Base-by-base conservation (phyloP, 2,888 invertebrate species). In the Timema podura region DNA sequence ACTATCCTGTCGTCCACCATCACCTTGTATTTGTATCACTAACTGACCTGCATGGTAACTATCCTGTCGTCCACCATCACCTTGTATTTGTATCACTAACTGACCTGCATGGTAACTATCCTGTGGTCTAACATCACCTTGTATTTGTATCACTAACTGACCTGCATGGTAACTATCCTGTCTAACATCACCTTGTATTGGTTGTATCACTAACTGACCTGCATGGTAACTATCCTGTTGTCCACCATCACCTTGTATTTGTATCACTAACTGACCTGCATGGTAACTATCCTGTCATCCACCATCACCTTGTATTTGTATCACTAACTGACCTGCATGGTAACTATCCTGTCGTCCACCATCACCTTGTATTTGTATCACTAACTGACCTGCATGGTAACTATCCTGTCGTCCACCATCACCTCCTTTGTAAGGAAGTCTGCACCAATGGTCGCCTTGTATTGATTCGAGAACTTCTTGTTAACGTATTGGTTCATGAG, bases 401-500 rank as follows among this genome's bases (percentile, higher is more conserved):
- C 98, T 79, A 97, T 91, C 80, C 97, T 90, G 84, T 98, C 98
- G 81, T 99, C 98, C n/a, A 99, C 97, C 79, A 93, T 91, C 74
- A 99, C 96, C 85, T 99, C 99, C 85, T 99, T 99, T 78, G 98
- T 99, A 78, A 99, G 89, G 84, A 99, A 99, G 86, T 99, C 99
- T 75, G 99, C 99, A 75, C 99, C 99, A 83, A 99, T 99, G 75
- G 99, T 99, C 74, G 99, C 98, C 85, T 99, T 99, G 86, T 99
- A 99, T 85, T 99, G 98, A 85, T 98, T 99, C 79, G 96, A 96
- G 86, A 99, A 99, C 83, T 98, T 96, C 83, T 97, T 96, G 85
- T 97, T 99, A 77, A 99, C 98, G 88, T 98, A 99, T 84, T 98
- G 98, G 85, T 99, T 99, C 99, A 99, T 99, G 69, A 99, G 85